phyloP scores from a whole-genome alignment of 2,888 invertebrate species.

The Scotopteryx bipunctaria region DNA sequence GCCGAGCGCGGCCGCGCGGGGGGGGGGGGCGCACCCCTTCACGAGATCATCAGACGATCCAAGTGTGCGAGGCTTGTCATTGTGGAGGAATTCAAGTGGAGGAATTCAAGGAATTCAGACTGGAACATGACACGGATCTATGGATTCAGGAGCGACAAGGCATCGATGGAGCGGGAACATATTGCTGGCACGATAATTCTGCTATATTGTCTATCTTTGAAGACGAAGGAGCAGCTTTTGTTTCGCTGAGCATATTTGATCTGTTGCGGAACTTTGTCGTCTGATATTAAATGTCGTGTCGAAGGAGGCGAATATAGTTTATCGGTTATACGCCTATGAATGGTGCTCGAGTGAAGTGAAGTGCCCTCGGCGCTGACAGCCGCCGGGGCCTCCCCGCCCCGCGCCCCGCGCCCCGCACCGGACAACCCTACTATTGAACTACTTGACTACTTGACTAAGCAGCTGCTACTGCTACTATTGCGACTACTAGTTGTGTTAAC shows the following conservation, averaged over 20 bases:
- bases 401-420: not conserved
- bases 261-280: slow-evolving; percentile 1
- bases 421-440: not conserved
- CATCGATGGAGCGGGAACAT: no score
- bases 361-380: slow-evolving; percentile 4
- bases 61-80: no score
- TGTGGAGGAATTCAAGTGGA: no score
- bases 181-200: not conserved
- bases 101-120: no score
- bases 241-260: slow-evolving; percentile 1
- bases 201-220: not conserved
- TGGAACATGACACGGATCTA: no score
- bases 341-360: slow-evolving; percentile 19
- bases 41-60: no score
- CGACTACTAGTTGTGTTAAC: no score
- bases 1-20: no score
- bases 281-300: slow-evolving; percentile 9
- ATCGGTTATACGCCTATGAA: slow-evolving; percentile 23
- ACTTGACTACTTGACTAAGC: not conserved
- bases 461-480: not conserved
- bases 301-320: slow-evolving; percentile 11
- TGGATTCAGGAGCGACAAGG: no score
- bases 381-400: slow-evolving; percentile 1
- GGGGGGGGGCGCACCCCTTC: no score
- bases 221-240: slow-evolving; percentile 3